Base-by-base conservation (phyloP, 1,140 invertebrate genomes). In the Drosophila obscura region DNA sequence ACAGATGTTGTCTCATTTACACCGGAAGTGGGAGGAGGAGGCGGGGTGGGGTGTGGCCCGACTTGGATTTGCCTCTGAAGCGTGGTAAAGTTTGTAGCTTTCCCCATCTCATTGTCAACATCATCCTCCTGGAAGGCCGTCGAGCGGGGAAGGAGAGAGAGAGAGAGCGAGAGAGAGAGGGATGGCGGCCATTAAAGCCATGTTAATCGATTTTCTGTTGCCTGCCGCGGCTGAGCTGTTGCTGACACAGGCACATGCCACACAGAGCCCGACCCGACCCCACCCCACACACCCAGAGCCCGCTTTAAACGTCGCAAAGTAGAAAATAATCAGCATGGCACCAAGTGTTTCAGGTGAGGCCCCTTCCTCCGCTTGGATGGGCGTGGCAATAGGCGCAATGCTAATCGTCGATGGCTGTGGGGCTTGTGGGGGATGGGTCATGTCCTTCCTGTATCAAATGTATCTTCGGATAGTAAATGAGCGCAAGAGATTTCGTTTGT, bases 191-290 rank as follows among this genome's bases (percentile, higher is more conserved):
- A 84, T 84, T 84, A 80, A 84, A 77, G 76, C 80, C 76, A 66
- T 84, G 80, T 84, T 84, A 84, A 84, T 84, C 80, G 80, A 84
- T 84, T 84, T 84, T 84, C 72, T 84, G 76, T 76, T 83, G 80
- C 80, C 63, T 58, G n/a, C 31, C 31, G 2, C 16, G 16, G 39
- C 43, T 44, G 51, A 57, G 64, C 75, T 78, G 69, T 73, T 73
- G 77, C 65, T 75, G 71, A 64, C 76, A 79, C 43, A 56, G 60
- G 57, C 57, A 67, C 60, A 63, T 66, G 59, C 56, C 60, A 31
- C 57, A 31, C 15, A 15, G 16, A 35, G 15, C 60, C 39, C 15
- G n/a, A 16, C 19, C 11, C 16, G 8, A 11, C 7, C 15, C 5
- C 1, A 31, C 4, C 24, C 28, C 16, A 59, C 26, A 9, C 26